These are phyloP conservation scores for Caenorhabditis afra DNA, from an alignment of 2,888 invertebrate genomes.

Conservation along the genomic window DNA sequence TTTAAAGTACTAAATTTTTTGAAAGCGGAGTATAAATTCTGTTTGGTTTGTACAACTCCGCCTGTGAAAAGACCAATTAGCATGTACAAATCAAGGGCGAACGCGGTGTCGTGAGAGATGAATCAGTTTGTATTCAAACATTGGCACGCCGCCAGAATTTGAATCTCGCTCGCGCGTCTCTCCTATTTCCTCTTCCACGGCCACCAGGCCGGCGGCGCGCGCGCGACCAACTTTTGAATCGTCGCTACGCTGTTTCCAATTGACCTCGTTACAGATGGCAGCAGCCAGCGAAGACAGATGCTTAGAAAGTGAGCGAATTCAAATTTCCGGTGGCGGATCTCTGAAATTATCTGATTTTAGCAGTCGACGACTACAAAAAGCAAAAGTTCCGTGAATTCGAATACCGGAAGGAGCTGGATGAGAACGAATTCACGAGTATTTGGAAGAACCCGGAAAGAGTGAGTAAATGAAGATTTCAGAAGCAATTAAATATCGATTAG, in stretches of 20 bases:
- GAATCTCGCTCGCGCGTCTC: conserved; percentile 35
- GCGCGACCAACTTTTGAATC: too few species aligned
- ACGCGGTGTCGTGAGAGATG: not conserved
- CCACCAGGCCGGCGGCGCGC: conserved; percentile 8
- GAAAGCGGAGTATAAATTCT: too few species aligned
- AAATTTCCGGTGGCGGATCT: not conserved
- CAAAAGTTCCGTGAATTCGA: not conserved
- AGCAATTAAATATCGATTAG: not conserved
- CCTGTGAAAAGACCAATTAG: too few species aligned
- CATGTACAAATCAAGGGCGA: too few species aligned
- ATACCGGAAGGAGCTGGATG: not conserved
- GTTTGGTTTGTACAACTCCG: too few species aligned
- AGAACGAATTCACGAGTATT: conserved; percentile 5
- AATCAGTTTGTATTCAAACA: conserved; percentile 22
- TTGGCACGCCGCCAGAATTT: conserved; percentile 27
- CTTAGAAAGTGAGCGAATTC: conserved; percentile 6
- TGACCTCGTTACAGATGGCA: conserved; percentile 2
- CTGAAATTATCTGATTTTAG: not conserved
- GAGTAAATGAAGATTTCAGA: not conserved
- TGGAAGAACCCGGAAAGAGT: conserved; percentile 40
- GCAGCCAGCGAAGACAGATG: not conserved
- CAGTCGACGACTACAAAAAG: conserved; percentile 1
- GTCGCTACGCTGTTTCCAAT: too few species aligned
- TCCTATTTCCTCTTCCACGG: conserved; percentile 26
- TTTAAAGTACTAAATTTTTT: too few species aligned